These are phyloP conservation scores for Centropristis striata DNA, from an alignment of 2,113 vertebrate genomes.

Conservation along the genomic window DNA sequence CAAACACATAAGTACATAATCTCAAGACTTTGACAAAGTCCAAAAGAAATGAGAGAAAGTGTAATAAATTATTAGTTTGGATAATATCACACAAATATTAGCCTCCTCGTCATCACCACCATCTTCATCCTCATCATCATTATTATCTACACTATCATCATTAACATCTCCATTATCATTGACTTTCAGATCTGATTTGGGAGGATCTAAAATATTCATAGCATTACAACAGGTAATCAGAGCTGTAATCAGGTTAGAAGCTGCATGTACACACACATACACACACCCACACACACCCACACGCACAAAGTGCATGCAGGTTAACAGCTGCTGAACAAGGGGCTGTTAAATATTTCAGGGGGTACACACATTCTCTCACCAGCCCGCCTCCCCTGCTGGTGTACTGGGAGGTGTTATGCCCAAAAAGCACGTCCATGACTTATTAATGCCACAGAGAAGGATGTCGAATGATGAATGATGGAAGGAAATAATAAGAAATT, in stretches of 20 bases:
- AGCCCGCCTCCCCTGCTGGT: conserved; percentile 37
- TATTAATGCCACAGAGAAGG: conserved; percentile 54
- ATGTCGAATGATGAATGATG: conserved; percentile 44
- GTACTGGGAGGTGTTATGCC: conserved; percentile 21
- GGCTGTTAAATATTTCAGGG: conserved; percentile 70
- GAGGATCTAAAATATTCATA: conserved; percentile 61
- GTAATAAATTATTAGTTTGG: conserved; percentile 10
- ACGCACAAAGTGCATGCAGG: conserved; percentile 27
- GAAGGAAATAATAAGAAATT: conserved; percentile 42
- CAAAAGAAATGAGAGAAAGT: conserved; percentile 13
- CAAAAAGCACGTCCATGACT: conserved; percentile 55
- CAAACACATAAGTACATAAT: neutral
- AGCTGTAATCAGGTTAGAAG: conserved; percentile 24
- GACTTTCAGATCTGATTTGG: conserved; percentile 48
- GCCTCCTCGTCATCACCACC: too few species aligned
- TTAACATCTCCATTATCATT: conserved; percentile 32
- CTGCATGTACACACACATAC: neutral
- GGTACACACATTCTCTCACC: conserved; percentile 43
- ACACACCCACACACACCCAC: conserved; percentile 25
- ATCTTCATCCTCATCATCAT: neutral
- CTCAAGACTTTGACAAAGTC: conserved; percentile 1
- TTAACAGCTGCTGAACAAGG: conserved; percentile 67
- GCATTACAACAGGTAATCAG: conserved; percentile 48
- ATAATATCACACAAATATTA: conserved; percentile 24
- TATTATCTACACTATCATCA: neutral